Evolutionary conservation across 2,113 vertebrate species (phyloP), one percentile per base, ranked within the genome.

Genomic region (Actinemys pallida): DNA sequence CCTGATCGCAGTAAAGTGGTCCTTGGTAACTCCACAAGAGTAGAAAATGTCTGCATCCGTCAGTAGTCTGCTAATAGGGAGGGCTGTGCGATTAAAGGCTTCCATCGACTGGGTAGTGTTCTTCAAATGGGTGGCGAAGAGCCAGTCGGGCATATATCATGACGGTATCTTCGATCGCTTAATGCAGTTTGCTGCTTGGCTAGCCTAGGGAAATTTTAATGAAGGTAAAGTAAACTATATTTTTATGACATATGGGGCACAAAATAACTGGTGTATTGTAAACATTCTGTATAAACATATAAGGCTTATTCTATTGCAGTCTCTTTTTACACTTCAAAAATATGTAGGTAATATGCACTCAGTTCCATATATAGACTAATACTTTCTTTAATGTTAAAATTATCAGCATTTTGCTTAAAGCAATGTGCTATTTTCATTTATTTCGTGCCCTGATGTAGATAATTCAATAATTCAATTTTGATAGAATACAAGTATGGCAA

Each of bases 1-100:
- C 98, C 98, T 98, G 98, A 98, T 98, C 98, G 98, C 98, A 98
- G 98, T 98, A 98, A 98, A 98, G 98, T 99, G 98, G 98, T 98
- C 98, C 98, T 98, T 99, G 99, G 96, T 98, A 99, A 98, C 98
- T 98, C 98, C 98, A 97, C 99, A 99, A 99, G 99, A 99, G 97
- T 99, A 99, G 99, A 98, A 98, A 99, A 98, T 99, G 99, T 99
- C 99, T 99, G 99, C 99, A 99, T 99, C 98, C 99, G 98, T 97
- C 98, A 96, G 8, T 99, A 98, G 98, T 98, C 98, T 97, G 98
- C 98, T 98, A 94, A 98, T 99, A 98, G 98, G 98, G 98, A 98
- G 99, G 98, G 98, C 98, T 98, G 98, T 98, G 98, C 98, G 98
- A 98, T 99, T 98, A 98, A 98, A 98, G 98, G 98, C 98, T 99